Percentiles rank a stretch among this genome's conserved stretches.
Conservation (phyloP, 35 echinoderm and acorn worm genomes). For the Lytechinus pictus region DNA sequence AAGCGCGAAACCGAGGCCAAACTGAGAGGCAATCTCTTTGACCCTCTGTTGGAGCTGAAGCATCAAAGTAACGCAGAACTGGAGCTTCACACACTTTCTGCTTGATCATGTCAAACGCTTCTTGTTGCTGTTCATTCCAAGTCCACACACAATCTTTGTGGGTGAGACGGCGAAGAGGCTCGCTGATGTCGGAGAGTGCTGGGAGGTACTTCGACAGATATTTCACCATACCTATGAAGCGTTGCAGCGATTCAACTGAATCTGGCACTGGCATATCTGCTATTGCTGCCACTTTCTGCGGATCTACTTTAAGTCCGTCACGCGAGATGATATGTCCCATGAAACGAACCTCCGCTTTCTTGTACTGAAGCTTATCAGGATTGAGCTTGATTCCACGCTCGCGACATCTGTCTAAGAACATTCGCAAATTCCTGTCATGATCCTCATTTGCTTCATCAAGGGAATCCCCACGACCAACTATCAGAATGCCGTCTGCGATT, state of each 20-base stretch:
- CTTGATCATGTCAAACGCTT: constrained; percentile 63
- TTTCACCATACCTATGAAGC: constrained; percentile 73
- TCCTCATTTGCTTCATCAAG: constrained; percentile 67
- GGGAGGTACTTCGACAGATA: constrained; percentile 76
- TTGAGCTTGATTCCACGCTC: constrained; percentile 76
- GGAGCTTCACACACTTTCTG: constrained; percentile 51
- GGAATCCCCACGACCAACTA: constrained; percentile 66
- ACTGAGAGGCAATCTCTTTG: constrained; percentile 70
- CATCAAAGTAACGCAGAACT: constrained; percentile 70
- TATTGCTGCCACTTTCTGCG: constrained; percentile 62
- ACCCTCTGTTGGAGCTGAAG: constrained; percentile 52
- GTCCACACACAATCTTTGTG: constrained; percentile 55
- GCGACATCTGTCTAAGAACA: constrained; percentile 62
- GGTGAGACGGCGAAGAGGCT: constrained; percentile 70
- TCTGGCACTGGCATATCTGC: constrained; percentile 58
- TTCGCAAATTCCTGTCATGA: constrained; percentile 69
- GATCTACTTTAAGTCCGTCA: constrained; percentile 55
- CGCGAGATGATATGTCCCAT: constrained; percentile 47
- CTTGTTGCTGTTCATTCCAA: constrained; percentile 43
- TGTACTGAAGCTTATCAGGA: constrained; percentile 66
- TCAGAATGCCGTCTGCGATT: constrained; percentile 61
- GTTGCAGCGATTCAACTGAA: constrained; percentile 43
- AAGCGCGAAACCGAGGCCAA: constrained; percentile 63
- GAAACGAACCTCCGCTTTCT: constrained; percentile 51
- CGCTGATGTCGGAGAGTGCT: constrained; percentile 48